phyloP scores from a whole-genome alignment of 2,113 vertebrate genomes.

The Pithys albifrons region DNA sequence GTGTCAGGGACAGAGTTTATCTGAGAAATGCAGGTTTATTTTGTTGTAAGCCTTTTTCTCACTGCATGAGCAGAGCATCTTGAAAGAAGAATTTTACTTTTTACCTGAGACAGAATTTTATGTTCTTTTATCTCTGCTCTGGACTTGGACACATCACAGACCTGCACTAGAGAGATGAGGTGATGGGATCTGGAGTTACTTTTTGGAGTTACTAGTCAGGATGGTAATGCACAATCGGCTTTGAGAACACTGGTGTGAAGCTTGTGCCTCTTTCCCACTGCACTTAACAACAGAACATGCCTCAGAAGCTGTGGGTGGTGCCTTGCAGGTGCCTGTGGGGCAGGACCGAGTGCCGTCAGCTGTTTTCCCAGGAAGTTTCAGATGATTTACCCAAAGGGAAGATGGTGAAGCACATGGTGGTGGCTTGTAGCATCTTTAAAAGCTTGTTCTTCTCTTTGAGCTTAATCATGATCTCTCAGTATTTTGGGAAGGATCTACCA shows the following conservation, averaged over 20 bases:
- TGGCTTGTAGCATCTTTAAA: background rate
- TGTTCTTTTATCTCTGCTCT: background rate
- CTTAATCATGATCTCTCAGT: background rate
- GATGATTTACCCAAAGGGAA: background rate
- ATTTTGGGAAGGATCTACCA: background rate
- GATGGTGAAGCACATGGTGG: background rate
- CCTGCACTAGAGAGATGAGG: accelerated
- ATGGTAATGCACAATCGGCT: background rate
- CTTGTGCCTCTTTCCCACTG: background rate
- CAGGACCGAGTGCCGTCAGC: background rate
- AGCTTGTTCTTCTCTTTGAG: background rate
- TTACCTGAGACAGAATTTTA: background rate
- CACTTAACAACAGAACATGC: background rate
- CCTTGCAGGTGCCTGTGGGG: background rate
- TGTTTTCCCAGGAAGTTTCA: background rate
- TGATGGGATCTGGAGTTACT: background rate
- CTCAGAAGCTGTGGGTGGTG: background rate
- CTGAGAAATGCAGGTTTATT: background rate
- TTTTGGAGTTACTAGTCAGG: background rate
- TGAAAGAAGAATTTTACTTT: background rate
- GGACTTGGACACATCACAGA: background rate
- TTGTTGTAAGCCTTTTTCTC: background rate
- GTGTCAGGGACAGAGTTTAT: background rate
- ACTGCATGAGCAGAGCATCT: background rate
- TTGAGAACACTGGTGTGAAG: background rate